These are phyloP conservation scores for Aporrectodea caliginosa DNA, from an alignment of 1,140 invertebrate species.

Conservation along the genomic window DNA sequence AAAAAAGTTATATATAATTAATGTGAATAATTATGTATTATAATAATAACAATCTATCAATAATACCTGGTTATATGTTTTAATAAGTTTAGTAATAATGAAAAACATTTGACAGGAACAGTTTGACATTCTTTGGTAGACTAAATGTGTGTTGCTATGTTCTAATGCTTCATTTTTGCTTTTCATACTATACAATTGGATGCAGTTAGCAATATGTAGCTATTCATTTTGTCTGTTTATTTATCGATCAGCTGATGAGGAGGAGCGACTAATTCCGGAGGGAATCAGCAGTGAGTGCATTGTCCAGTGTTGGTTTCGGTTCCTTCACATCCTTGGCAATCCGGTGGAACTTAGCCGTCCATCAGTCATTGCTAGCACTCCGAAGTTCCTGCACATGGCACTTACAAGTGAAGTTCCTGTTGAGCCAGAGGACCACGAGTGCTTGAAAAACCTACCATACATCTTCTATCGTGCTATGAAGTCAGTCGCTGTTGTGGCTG, in stretches of 20 bases:
- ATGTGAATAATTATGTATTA: no score
- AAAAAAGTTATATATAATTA: no score
- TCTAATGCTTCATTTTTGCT: no score
- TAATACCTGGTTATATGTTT: no score
- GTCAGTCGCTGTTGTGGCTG: conserved; percentile 85
- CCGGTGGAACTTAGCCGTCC: conserved; percentile 86
- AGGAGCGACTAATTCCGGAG: conserved; percentile 70
- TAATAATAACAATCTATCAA: no score
- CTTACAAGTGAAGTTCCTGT: conserved; percentile 57
- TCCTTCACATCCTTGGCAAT: conserved; percentile 87
- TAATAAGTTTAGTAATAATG: no score
- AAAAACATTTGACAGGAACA: no score
- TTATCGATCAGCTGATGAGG: conserved; percentile 82
- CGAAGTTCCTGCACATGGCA: conserved; percentile 67
- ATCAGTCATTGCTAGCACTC: conserved; percentile 77
- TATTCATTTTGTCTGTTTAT: no score
- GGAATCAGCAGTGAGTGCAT: conserved; percentile 84
- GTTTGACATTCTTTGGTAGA: no score
- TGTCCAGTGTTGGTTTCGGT: conserved; percentile 89
- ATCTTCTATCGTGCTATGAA: conserved; percentile 92
- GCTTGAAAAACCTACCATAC: conserved; percentile 73
- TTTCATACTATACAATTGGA: no score
- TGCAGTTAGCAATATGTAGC: no score
- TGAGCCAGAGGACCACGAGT: conserved; percentile 88
- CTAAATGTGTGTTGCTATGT: no score